Evolutionary conservation across 2,113 vertebrate genomes (phyloP).

Genomic region (Artemisiospiza belli): DNA sequence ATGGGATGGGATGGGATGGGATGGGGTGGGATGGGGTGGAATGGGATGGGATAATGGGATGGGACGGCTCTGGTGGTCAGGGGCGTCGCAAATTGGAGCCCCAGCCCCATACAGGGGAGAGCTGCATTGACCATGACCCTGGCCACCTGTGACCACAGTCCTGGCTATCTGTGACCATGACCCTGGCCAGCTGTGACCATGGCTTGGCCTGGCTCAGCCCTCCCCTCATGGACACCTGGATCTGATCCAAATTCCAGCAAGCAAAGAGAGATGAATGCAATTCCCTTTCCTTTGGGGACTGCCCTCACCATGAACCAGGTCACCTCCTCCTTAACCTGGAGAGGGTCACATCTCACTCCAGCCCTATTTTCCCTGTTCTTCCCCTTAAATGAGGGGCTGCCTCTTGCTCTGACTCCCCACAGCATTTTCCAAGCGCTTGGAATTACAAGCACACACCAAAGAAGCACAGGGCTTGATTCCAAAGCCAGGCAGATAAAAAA

Average conservation of each 20-base stretch:
- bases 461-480: background rate
- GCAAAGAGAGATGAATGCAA: background rate
- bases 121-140: background rate
- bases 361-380: background rate
- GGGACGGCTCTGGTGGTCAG: background rate
- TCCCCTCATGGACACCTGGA: background rate
- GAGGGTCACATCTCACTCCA: rapidly evolving
- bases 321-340: background rate
- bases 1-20: too few species aligned
- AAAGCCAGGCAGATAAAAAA: background rate
- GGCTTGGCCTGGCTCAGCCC: background rate
- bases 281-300: background rate
- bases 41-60: too few species aligned
- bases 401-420: background rate
- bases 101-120: rapidly evolving
- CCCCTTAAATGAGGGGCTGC: background rate
- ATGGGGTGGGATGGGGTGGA: too few species aligned
- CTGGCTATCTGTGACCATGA: background rate
- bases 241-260: background rate
- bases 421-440: background rate
- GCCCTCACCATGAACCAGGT: background rate
- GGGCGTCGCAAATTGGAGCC: background rate
- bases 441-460: background rate
- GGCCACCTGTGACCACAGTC: background rate
- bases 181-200: background rate